Evolutionary conservation across 2,888 invertebrate species (phyloP).

Genomic region (Drosophila bunnanda): DNA sequence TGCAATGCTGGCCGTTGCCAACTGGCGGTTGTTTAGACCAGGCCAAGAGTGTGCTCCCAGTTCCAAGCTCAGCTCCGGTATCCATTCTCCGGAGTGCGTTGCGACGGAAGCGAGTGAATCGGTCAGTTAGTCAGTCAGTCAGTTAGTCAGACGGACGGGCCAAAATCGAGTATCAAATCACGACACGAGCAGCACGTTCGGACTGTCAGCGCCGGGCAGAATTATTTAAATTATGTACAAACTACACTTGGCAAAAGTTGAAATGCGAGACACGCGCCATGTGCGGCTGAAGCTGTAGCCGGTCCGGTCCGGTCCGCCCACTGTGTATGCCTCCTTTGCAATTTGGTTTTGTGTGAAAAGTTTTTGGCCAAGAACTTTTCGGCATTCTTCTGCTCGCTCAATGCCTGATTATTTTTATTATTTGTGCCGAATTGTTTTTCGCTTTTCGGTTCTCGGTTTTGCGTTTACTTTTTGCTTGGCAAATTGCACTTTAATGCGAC

Average conservation of each 20-base stretch:
- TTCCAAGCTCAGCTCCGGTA: conserved; percentile 2
- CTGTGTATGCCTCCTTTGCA: conserved; percentile 37
- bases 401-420: conserved; percentile 44
- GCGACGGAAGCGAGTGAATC: conserved; percentile 8
- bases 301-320: not conserved
- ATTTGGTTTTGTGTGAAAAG: conserved; percentile 41
- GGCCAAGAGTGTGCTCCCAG: conserved; percentile 6
- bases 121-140: too few relatives aligned
- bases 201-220: conserved; percentile 61
- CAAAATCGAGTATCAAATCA: conserved; percentile 51
- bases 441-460: not conserved
- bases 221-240: conserved; percentile 75
- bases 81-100: conserved; percentile 21
- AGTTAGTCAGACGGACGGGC: conserved; percentile 3
- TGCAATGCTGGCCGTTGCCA: conserved; percentile 55
- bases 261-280: conserved; percentile 73
- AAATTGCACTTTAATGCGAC: conserved; percentile 60
- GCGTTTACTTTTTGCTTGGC: conserved; percentile 29
- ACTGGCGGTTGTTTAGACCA: conserved; percentile 18
- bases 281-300: conserved; percentile 38
- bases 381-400: conserved; percentile 29
- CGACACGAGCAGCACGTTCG: conserved; percentile 59
- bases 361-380: conserved; percentile 39
- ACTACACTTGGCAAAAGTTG: conserved; percentile 65
- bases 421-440: conserved; percentile 27